Conservation (phyloP, 2,888 invertebrate species). For the Pteria penguin region DNA sequence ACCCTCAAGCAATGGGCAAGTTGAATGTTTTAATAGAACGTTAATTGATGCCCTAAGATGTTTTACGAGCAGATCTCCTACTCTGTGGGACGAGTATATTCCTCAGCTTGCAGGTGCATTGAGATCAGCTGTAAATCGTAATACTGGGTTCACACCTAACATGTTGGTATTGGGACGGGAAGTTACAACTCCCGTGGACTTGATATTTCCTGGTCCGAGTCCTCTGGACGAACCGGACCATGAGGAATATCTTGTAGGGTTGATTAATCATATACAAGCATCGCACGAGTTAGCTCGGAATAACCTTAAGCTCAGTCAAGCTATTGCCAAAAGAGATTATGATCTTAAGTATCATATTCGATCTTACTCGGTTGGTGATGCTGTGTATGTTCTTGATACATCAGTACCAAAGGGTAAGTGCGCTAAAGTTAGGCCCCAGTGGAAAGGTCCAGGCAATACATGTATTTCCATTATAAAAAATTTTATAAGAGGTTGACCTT, state of each 20-base stretch:
- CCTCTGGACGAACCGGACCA: neutral
- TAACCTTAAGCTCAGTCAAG: slow-evolving; percentile 8
- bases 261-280: slow-evolving; percentile 2
- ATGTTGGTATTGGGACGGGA: slow-evolving; percentile 46
- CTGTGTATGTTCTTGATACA: no score
- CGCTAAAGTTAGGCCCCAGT: no score
- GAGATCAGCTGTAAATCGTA: slow-evolving; percentile 38
- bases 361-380: no score
- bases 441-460: no score
- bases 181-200: slow-evolving; percentile 28
- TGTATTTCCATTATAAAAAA: no score
- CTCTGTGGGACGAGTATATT: slow-evolving; percentile 39
- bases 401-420: no score
- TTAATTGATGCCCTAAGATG: slow-evolving; percentile 38
- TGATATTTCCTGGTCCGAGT: slow-evolving; percentile 27
- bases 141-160: slow-evolving; percentile 45
- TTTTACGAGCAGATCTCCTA: slow-evolving; percentile 32
- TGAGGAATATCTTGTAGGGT: slow-evolving; percentile 14
- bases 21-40: slow-evolving; percentile 23
- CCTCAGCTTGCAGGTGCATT: slow-evolving; percentile 42
- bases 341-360: no score
- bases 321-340: slow-evolving; percentile 33
- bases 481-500: no score
- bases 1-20: slow-evolving; percentile 41
- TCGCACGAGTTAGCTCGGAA: slow-evolving; percentile 31